Evolutionary conservation across 1,140 invertebrate species (phyloP), one percentile per base, ranked within the genome.

Genomic region (Himalopsyche phryganea): DNA sequence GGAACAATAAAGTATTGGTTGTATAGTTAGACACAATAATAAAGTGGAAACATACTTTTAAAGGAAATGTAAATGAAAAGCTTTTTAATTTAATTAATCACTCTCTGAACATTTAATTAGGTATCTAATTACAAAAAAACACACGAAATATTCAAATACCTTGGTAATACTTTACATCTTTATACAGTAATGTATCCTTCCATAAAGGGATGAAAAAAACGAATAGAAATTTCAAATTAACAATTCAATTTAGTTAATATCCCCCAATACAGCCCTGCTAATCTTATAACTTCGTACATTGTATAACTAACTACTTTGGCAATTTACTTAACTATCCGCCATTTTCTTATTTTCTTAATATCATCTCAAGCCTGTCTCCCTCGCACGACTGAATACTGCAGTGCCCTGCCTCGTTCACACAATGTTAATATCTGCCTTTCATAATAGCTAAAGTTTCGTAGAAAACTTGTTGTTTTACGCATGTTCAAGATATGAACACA

Each of bases 271-370:
- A 23, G 38, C 56, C 51, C 60, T 53, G 55, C 41, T 63, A 58
- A 63, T 63, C 57, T 55, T 13, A 40, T 45, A 63, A 63, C 45
- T 63, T 53, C 46, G 46, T 50, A 55, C 50, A 58, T 55, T 46
- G 56, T 55, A 55, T 56, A 60, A 60, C 61, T 60, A 63, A 63
- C 61, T 63, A 60, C 61, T 63, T 63, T 56, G 50, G 53, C 62
- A 64, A 64, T 64, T 64, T 64, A 64, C 62, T 60, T 64, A 64
- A 64, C 62, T 64, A 60, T 64, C 53, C 53, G 50, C 62, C 58
- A 60, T 60, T 64, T 64, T 64, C 58, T 60, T 60, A 60, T 64
- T 64, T 64, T 64, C 62, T 64, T 64, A 64, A 64, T 64, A 64
- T 64, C 62, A 60, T 64, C 53, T 46, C 44, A 28, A 13, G 35